A percentile compares a stretch with the other conserved stretches of the same genome.
Evolutionary conservation across 2,797 vertebrate genomes (phyloP).

Genomic region (Pangasius krempfi): DNA sequence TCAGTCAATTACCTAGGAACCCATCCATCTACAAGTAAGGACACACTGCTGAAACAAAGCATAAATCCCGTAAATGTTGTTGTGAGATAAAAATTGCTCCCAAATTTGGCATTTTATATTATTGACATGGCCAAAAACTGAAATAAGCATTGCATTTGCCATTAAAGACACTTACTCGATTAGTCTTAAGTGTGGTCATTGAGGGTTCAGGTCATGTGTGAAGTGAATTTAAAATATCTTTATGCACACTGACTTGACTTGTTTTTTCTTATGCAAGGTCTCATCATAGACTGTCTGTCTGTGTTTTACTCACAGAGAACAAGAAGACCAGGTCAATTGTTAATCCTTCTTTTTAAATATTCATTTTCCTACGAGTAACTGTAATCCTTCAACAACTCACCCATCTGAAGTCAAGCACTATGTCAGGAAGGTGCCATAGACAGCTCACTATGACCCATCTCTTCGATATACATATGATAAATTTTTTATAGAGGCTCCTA

Average conservation of each 20-base stretch:
- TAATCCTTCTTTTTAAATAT: slow-evolving; percentile 58
- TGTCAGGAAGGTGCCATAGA: slow-evolving; percentile 49
- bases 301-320: slow-evolving; percentile 40
- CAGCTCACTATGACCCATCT: slow-evolving; percentile 49
- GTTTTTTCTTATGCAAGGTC: slow-evolving; percentile 31
- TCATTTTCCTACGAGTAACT: slow-evolving; percentile 48
- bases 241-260: slow-evolving; percentile 8
- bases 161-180: slow-evolving; percentile 22
- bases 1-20: not conserved
- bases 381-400: slow-evolving; percentile 49
- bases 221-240: slow-evolving; percentile 45
- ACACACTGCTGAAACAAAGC: slow-evolving; percentile 6
- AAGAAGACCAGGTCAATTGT: slow-evolving; percentile 50
- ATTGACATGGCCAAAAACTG: not conserved
- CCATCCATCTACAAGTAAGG: not conserved
- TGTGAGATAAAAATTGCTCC: not conserved
- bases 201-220: slow-evolving; percentile 9
- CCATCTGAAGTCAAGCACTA: slow-evolving; percentile 52
- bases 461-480: slow-evolving; percentile 55
- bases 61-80: slow-evolving; percentile 2
- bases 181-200: slow-evolving; percentile 32
- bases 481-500: slow-evolving; percentile 55
- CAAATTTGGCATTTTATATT: slow-evolving; percentile 20
- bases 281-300: slow-evolving; percentile 40
- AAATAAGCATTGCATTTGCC: not conserved